Evolutionary conservation across 2,797 vertebrate species (phyloP).

Genomic region (Paedocypris micromegethes): DNA sequence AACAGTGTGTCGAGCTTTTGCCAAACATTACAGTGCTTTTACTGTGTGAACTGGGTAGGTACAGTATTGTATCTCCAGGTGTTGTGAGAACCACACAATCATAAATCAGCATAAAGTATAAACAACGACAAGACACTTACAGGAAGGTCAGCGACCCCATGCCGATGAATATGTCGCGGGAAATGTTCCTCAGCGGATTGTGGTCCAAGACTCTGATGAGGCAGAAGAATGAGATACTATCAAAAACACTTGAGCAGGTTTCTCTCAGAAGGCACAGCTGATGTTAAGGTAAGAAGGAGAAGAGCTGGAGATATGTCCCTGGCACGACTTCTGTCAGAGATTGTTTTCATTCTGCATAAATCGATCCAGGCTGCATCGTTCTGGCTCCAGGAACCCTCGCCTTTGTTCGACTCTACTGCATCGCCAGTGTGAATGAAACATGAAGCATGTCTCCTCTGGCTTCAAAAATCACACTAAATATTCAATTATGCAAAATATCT

Average conservation of each 20-base stretch:
- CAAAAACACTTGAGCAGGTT: neutral
- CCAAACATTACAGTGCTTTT: no score
- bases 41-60: no score
- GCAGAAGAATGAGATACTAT: constrained; percentile 10
- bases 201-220: constrained; percentile 72
- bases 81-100: neutral
- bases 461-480: no score
- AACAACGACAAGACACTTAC: constrained; percentile 61
- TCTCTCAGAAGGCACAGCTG: no score
- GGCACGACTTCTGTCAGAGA: neutral
- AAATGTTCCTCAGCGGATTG: constrained; percentile 70
- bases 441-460: no score
- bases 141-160: constrained; percentile 69
- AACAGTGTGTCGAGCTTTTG: no score
- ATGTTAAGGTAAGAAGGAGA: neutral
- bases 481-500: no score
- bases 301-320: neutral
- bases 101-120: constrained; percentile 20
- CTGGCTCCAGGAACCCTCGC: neutral
- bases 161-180: constrained; percentile 68
- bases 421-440: no score
- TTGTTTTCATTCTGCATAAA: neutral
- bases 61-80: no score
- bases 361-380: neutral
- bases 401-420: neutral